These are phyloP conservation scores for Spisula subtruncata DNA, from an alignment of 2,888 invertebrate species.

Conservation along the genomic window DNA sequence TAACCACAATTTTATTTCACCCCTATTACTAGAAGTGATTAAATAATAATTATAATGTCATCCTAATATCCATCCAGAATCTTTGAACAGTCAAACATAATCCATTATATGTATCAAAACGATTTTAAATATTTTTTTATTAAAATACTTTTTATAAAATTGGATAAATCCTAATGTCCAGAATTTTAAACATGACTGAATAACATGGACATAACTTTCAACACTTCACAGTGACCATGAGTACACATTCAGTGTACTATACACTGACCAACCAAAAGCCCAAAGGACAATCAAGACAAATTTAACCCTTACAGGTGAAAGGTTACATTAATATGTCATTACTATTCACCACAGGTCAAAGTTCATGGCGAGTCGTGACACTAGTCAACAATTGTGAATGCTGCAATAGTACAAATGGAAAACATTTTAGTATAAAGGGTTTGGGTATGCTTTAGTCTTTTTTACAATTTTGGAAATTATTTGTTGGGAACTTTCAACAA, in stretches of 20 bases:
- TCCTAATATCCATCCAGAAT: no score
- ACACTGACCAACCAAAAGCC: neutral
- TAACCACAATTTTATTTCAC: neutral
- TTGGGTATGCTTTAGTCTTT: no score
- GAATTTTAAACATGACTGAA: neutral
- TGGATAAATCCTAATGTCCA: no score
- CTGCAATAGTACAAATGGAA: no score
- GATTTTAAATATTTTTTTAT: no score
- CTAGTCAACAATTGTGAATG: no score
- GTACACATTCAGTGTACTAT: neutral
- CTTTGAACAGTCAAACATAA: no score
- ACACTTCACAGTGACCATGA: neutral
- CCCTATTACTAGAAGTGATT: neutral
- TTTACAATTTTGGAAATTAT: no score
- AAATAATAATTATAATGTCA: neutral
- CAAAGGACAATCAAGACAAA: neutral
- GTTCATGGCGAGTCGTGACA: neutral
- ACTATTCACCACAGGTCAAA: neutral
- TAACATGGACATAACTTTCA: neutral
- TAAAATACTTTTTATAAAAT: no score
- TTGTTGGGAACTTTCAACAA: no score
- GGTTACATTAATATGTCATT: neutral
- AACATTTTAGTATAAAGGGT: no score
- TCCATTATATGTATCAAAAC: no score
- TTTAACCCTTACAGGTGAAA: neutral